Percentiles rank a stretch among this genome's conserved stretches.
phyloP scores from a whole-genome alignment of 2,797 vertebrate species.

The Phrynocephalus forsythii region DNA sequence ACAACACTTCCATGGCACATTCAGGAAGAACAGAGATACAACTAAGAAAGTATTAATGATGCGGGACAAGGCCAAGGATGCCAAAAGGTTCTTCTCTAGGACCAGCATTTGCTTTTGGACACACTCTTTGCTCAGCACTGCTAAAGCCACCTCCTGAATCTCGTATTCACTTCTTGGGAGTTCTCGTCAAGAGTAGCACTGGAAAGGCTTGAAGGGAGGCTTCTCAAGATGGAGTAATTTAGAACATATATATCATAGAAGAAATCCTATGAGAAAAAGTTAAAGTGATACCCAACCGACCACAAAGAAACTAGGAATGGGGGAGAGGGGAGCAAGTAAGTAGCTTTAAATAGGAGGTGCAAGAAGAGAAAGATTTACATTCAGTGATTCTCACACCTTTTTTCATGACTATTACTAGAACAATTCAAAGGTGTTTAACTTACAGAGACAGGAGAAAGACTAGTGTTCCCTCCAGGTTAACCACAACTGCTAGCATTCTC shows the following conservation, averaged over 20 bases:
- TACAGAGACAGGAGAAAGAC: conserved; percentile 83
- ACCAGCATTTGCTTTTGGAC: neutral
- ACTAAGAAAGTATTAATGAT: neutral
- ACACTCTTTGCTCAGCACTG: neutral
- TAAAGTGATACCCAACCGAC: neutral
- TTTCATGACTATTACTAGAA: conserved; percentile 2
- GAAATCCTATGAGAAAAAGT: neutral
- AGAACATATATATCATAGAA: neutral
- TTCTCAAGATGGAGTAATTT: neutral
- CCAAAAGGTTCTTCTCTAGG: neutral
- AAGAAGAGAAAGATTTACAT: neutral
- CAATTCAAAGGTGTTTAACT: conserved; percentile 67
- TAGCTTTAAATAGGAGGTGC: neutral
- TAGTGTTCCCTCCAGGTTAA: conserved; percentile 80
- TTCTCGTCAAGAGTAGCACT: neutral
- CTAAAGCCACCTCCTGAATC: neutral
- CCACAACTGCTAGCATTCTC: conserved; percentile 80
- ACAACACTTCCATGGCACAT: neutral
- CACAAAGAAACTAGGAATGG: neutral
- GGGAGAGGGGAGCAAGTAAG: neutral
- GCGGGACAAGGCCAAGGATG: neutral
- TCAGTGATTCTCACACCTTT: neutral
- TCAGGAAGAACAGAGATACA: neutral
- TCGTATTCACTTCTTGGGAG: neutral
- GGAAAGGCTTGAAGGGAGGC: neutral